Percentiles rank a stretch among this genome's conserved stretches.
Conservation (phyloP, 2,888 invertebrate species). For the Drosophila algonquin region DNA sequence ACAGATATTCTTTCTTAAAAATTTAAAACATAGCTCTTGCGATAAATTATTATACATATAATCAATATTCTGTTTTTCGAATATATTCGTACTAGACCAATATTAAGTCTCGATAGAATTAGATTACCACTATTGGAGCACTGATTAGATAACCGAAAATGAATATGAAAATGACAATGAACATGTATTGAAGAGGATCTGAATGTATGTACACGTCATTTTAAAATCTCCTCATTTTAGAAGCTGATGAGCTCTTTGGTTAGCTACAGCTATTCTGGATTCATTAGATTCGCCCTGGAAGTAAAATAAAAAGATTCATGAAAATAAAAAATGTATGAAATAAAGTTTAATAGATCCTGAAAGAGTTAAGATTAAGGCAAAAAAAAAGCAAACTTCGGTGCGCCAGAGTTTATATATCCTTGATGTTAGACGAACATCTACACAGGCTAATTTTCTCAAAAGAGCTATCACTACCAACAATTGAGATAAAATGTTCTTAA, state of each 20-base stretch:
- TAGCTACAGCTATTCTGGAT: constrained; percentile 97
- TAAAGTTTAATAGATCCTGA: too few relatives aligned
- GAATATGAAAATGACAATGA: not conserved
- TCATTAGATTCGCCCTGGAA: constrained; percentile 94
- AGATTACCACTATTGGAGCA: constrained; percentile 60
- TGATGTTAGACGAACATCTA: too few relatives aligned
- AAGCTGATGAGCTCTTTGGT: constrained; percentile 98
- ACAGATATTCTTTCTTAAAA: not conserved
- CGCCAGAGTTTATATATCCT: too few relatives aligned
- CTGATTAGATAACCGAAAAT: constrained; percentile 48
- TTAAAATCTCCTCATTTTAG: constrained; percentile 88
- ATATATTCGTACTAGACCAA: not conserved
- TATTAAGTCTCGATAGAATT: not conserved
- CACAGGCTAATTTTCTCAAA: too few relatives aligned
- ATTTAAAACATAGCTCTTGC: not conserved
- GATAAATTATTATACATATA: not conserved
- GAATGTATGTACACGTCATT: constrained; percentile 20
- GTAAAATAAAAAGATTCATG: constrained; percentile 8
- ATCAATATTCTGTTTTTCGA: not conserved
- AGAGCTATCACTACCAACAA: too few relatives aligned
- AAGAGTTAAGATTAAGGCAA: too few relatives aligned
- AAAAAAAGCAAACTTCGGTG: too few relatives aligned
- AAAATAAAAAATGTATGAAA: not conserved
- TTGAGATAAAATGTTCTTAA: too few relatives aligned
- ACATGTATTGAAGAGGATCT: constrained; percentile 1